Conservation (phyloP, 2,888 invertebrate species). For the Sarcophaga caerulescens region DNA sequence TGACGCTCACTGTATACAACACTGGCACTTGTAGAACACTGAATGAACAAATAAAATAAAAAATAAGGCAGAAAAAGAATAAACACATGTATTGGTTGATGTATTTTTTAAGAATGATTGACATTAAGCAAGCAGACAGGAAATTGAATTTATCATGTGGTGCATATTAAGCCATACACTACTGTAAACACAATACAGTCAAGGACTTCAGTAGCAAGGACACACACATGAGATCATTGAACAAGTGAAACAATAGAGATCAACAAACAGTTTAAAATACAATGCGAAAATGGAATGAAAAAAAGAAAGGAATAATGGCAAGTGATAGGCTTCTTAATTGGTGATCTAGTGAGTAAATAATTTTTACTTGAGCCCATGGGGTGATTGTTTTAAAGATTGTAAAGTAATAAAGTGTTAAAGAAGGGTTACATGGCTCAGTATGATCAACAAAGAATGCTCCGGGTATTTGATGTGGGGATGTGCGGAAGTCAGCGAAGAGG, state of each 20-base stretch:
- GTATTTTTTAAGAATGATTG: slow-evolving; percentile 66
- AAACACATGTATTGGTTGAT: slow-evolving; percentile 57
- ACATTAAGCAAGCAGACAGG: slow-evolving; percentile 64
- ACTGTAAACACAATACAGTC: slow-evolving; percentile 44
- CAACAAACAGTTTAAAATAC: neutral
- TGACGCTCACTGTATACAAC: too few species aligned
- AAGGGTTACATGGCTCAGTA: too few species aligned
- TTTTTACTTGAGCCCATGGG: too few species aligned
- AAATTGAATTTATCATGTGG: slow-evolving; percentile 67
- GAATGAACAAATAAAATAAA: slow-evolving; percentile 5
- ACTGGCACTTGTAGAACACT: slow-evolving; percentile 13
- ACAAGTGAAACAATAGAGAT: neutral
- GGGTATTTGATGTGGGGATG: too few species aligned
- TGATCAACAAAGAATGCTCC: too few species aligned
- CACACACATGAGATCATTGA: neutral
- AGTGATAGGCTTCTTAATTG: too few species aligned
- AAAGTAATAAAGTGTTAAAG: too few species aligned
- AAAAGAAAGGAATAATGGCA: too few species aligned
- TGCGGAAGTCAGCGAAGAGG: too few species aligned
- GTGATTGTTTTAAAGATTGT: too few species aligned
- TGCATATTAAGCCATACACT: slow-evolving; percentile 33
- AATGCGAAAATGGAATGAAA: too few species aligned
- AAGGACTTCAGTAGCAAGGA: slow-evolving; percentile 42
- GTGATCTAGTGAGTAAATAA: too few species aligned
- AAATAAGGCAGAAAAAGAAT: neutral